phyloP scores from a whole-genome alignment of 1,140 invertebrate genomes.

The Chrysoperla carnea region DNA sequence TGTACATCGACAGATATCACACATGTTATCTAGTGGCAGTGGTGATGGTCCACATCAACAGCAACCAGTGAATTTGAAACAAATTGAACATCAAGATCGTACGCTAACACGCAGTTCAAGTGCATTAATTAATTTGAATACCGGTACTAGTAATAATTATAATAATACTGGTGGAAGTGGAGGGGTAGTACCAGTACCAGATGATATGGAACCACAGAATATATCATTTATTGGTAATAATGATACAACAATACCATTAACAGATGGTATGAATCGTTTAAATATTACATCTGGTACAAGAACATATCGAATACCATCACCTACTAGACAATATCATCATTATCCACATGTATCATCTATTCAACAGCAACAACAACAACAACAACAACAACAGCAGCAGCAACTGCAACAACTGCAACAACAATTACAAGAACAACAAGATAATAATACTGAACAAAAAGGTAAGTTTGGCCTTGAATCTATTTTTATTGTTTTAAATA shows the following conservation, averaged over 20 bases:
- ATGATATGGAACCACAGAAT: slow-evolving; percentile 81
- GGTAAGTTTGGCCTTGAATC: too few species aligned
- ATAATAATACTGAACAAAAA: too few species aligned
- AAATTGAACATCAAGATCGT: slow-evolving; percentile 3
- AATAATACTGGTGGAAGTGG: slow-evolving; percentile 32
- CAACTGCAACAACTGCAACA: slow-evolving; percentile 20
- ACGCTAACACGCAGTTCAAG: not conserved
- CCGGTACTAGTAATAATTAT: not conserved
- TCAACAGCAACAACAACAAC: slow-evolving; percentile 11
- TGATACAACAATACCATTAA: slow-evolving; percentile 18
- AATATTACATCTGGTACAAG: slow-evolving; percentile 73
- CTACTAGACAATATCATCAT: slow-evolving; percentile 53
- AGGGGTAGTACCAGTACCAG: slow-evolving; percentile 43
- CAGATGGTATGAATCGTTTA: slow-evolving; percentile 36
- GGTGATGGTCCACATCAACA: slow-evolving; percentile 4
- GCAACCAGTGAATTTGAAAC: slow-evolving; percentile 8
- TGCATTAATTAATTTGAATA: not conserved
- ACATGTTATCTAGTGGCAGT: slow-evolving; percentile 15
- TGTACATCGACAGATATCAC: slow-evolving; percentile 21
- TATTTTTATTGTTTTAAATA: too few species aligned
- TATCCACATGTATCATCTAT: slow-evolving; percentile 18
- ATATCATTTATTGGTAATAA: slow-evolving; percentile 75
- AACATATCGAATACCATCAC: slow-evolving; percentile 72
- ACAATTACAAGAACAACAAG: slow-evolving; percentile 21
- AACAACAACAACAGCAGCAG: slow-evolving; percentile 24